These are phyloP conservation scores for Pantala flavescens DNA, from an alignment of 1,140 invertebrate genomes.

Conservation along the genomic window DNA sequence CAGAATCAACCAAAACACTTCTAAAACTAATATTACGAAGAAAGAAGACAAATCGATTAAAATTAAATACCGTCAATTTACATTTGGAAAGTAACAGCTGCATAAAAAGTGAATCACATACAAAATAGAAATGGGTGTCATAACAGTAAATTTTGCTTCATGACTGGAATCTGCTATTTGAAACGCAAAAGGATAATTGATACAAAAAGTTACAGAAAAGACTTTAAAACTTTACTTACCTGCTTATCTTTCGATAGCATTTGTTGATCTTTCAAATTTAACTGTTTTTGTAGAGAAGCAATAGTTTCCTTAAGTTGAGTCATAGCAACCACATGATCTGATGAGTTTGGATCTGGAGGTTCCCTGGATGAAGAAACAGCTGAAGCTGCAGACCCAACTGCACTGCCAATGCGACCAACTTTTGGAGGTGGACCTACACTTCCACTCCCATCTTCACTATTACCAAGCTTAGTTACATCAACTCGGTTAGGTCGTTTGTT, in stretches of 20 bases:
- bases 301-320: conserved; percentile 91
- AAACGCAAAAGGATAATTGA: too few relatives aligned
- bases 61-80: too few relatives aligned
- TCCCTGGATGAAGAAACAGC: conserved; percentile 24
- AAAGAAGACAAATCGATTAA: too few relatives aligned
- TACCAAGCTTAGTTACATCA: conserved; percentile 54
- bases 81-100: too few relatives aligned
- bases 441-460: conserved; percentile 33
- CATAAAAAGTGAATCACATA: too few relatives aligned
- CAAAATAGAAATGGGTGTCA: too few relatives aligned
- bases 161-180: too few relatives aligned
- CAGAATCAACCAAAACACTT: too few relatives aligned
- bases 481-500: conserved; percentile 62
- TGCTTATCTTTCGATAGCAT: conserved; percentile 83
- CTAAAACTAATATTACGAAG: too few relatives aligned
- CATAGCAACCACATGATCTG: conserved; percentile 87
- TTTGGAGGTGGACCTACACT: conserved; percentile 37
- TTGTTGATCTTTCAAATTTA: conserved; percentile 73
- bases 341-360: conserved; percentile 67
- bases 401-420: conserved; percentile 33
- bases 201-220: too few relatives aligned
- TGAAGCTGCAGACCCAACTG: conserved; percentile 23
- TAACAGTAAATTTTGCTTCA: too few relatives aligned
- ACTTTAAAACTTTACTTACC: conserved; percentile 41
- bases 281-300: conserved; percentile 80